Percentiles rank a stretch among this genome's conserved stretches.
Conservation (phyloP, 2,888 invertebrate species). For the Euplexia lucipara region DNA sequence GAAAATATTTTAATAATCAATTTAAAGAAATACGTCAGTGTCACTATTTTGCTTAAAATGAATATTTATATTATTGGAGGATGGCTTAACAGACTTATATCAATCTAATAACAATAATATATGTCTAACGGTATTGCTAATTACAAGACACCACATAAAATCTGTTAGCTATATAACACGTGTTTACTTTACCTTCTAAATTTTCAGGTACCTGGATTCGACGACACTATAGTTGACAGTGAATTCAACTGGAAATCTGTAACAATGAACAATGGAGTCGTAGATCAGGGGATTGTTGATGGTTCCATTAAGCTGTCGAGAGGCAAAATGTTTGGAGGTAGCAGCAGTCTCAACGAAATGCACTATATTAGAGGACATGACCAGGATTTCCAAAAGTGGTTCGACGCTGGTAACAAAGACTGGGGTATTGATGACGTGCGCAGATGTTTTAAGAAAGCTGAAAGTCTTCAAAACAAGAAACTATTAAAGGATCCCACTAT, state of each 20-base stretch:
- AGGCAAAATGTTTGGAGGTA: slow-evolving; percentile 92
- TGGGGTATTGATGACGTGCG: slow-evolving; percentile 37
- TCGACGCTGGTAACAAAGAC: slow-evolving; percentile 76
- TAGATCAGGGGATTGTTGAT: slow-evolving; percentile 91
- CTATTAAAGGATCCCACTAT: slow-evolving; percentile 65
- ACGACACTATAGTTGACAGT: slow-evolving; percentile 29
- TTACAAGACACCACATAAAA: too few relatives aligned
- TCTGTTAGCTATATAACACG: not conserved
- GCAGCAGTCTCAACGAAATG: slow-evolving; percentile 89
- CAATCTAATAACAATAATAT: too few relatives aligned
- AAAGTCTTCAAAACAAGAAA: slow-evolving; percentile 41
- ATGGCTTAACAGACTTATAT: too few relatives aligned
- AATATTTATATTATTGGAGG: too few relatives aligned
- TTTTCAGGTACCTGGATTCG: slow-evolving; percentile 70
- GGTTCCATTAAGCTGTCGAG: slow-evolving; percentile 85
- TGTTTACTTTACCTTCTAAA: not conserved
- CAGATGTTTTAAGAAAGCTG: slow-evolving; percentile 39
- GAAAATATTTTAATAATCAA: too few relatives aligned
- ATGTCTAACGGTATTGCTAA: too few relatives aligned
- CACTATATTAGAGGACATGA: slow-evolving; percentile 88
- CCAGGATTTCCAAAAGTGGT: slow-evolving; percentile 88
- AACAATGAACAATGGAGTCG: slow-evolving; percentile 93
- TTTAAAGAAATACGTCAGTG: too few relatives aligned
- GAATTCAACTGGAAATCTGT: slow-evolving; percentile 87
- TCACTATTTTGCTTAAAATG: too few relatives aligned